Percentiles rank a stretch among this genome's conserved stretches.
phyloP scores from a whole-genome alignment of 2,113 vertebrate genomes.

The Scartelaos histophorus region DNA sequence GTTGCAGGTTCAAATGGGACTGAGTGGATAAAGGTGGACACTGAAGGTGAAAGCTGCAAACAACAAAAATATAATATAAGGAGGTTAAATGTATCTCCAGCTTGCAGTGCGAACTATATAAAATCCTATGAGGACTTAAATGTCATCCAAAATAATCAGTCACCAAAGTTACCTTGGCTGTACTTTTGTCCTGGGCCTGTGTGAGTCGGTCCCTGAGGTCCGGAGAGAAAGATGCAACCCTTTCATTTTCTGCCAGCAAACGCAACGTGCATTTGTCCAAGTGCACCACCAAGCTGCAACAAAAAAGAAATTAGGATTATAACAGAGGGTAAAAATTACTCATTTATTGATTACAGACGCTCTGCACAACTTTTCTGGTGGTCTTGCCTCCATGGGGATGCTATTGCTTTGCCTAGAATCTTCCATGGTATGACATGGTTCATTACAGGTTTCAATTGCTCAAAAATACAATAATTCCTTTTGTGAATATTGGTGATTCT shows the following conservation, averaged over 20 bases:
- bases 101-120: neutral
- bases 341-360: too few relatives aligned
- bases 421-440: too few relatives aligned
- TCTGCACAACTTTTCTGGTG: too few relatives aligned
- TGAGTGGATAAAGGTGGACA: slow-evolving; percentile 87
- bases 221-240: slow-evolving; percentile 87
- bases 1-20: slow-evolving; percentile 97
- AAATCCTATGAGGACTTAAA: neutral
- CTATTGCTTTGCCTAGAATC: too few relatives aligned
- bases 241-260: slow-evolving; percentile 93
- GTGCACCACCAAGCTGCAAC: slow-evolving; percentile 82
- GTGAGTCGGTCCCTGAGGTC: slow-evolving; percentile 82
- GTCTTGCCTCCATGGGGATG: too few relatives aligned
- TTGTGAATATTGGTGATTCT: too few relatives aligned
- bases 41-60: slow-evolving; percentile 81
- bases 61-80: neutral
- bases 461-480: too few relatives aligned
- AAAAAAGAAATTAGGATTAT: neutral
- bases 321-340: neutral
- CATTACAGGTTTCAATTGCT: too few relatives aligned
- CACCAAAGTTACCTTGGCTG: slow-evolving; percentile 81
- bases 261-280: slow-evolving; percentile 91
- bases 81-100: neutral
- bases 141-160: neutral
- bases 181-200: slow-evolving; percentile 85